Evolutionary conservation across 2,888 invertebrate species (phyloP).

Genomic region (Caenorhabditis sp.): DNA sequence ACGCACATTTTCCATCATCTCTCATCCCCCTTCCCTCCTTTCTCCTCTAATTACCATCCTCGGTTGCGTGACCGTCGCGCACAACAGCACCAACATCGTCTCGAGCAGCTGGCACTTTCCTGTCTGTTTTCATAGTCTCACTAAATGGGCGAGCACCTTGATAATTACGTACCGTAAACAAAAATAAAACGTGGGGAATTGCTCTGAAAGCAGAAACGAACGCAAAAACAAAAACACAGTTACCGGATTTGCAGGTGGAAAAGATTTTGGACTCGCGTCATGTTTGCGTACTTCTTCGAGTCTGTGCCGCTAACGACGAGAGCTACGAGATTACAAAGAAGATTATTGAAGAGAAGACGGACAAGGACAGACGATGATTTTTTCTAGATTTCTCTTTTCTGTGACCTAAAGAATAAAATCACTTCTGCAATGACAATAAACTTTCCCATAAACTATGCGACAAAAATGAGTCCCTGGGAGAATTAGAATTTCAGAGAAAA

Average conservation of each 20-base stretch:
- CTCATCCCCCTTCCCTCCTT: constrained; percentile 2
- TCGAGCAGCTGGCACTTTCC: constrained; percentile 46
- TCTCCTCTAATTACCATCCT: constrained; percentile 52
- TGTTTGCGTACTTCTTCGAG: constrained; percentile 57
- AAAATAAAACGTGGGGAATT: background rate
- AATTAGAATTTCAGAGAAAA: background rate
- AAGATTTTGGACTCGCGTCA: constrained; percentile 60
- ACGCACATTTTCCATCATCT: constrained; percentile 41
- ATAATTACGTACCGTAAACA: constrained; percentile 53
- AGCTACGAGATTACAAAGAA: constrained; percentile 26
- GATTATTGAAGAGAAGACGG: background rate
- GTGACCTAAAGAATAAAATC: too few relatives aligned
- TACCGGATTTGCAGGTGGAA: constrained; percentile 58
- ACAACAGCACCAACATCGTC: constrained; percentile 20
- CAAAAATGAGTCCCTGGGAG: background rate
- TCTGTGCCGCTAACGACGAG: constrained; percentile 46
- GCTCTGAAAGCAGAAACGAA: background rate
- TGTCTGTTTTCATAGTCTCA: constrained; percentile 14
- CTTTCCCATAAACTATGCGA: background rate
- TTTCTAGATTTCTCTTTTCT: constrained; percentile 11
- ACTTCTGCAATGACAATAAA: background rate
- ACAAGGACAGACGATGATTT: background rate
- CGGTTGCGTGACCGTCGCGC: constrained; percentile 50
- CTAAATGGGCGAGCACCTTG: constrained; percentile 42
- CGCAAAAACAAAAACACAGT: background rate